These are phyloP conservation scores for Globicephala melas DNA, from an alignment of 2,113 vertebrate genomes.

Conservation along the genomic window DNA sequence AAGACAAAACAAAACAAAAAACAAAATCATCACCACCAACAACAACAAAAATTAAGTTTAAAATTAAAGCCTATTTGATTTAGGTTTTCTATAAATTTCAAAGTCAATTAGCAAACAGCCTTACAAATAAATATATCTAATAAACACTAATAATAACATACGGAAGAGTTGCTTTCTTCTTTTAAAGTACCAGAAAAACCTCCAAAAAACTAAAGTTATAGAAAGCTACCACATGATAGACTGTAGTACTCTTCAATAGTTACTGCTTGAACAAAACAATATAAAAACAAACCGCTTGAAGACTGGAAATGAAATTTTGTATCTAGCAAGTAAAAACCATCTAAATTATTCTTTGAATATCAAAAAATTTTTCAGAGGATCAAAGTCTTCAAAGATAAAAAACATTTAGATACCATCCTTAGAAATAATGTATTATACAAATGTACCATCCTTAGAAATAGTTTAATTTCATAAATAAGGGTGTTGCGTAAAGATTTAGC, in stretches of 20 bases:
- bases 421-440: neutral
- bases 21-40: neutral
- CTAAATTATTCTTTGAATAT: constrained; percentile 11
- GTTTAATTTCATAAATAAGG: neutral
- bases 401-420: neutral
- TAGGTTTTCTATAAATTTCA: neutral
- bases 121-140: neutral
- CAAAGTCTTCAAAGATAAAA: constrained; percentile 21
- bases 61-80: constrained; percentile 2
- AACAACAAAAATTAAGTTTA: neutral
- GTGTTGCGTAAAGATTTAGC: neutral
- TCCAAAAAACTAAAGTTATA: neutral
- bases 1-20: neutral
- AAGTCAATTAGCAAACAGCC: neutral
- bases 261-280: constrained; percentile 47
- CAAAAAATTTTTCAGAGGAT: neutral
- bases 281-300: constrained; percentile 43
- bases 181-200: neutral
- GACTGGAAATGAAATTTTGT: constrained; percentile 38
- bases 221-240: neutral
- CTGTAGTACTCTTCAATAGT: constrained; percentile 55
- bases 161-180: neutral
- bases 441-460: neutral
- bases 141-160: neutral
- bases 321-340: constrained; percentile 37